Percentiles rank a stretch among this genome's conserved stretches.
phyloP scores from a whole-genome alignment of 2,797 vertebrate genomes.

The Mus spretus region DNA sequence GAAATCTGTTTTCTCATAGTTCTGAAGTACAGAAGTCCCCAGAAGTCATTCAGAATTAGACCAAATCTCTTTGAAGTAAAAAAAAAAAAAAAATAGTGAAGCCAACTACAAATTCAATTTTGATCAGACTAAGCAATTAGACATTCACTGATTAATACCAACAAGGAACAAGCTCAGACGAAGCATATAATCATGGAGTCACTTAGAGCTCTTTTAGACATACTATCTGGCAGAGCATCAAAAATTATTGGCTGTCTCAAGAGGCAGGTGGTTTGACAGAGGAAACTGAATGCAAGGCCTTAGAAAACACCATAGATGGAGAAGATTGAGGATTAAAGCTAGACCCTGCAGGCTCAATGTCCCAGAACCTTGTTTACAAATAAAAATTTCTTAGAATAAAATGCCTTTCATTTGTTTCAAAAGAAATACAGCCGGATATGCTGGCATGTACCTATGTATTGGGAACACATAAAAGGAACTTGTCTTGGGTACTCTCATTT shows the following conservation, averaged over 20 bases:
- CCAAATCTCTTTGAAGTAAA: constrained; percentile 13
- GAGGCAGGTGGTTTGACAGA: neutral
- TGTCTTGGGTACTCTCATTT: neutral
- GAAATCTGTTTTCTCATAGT: neutral
- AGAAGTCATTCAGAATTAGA: neutral
- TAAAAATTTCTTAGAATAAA: constrained; percentile 2
- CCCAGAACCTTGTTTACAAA: neutral
- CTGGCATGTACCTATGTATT: neutral
- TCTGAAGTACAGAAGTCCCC: neutral
- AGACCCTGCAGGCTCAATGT: neutral
- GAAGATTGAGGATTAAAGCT: neutral
- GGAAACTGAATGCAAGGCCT: neutral
- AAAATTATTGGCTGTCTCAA: constrained; percentile 13
- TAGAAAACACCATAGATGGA: neutral
- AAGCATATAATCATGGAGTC: neutral
- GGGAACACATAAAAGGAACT: neutral
- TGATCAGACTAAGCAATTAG: constrained; percentile 30
- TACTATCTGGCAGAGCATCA: neutral
- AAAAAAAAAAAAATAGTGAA: neutral
- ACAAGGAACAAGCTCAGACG: neutral
- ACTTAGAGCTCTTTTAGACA: neutral
- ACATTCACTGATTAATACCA: neutral
- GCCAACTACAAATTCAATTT: neutral
- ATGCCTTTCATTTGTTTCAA: neutral
- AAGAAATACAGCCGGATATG: neutral